Evolutionary conservation across 2,797 vertebrate genomes (phyloP), one percentile per base, ranked within the genome.

Genomic region (Ctenopoma multispine): DNA sequence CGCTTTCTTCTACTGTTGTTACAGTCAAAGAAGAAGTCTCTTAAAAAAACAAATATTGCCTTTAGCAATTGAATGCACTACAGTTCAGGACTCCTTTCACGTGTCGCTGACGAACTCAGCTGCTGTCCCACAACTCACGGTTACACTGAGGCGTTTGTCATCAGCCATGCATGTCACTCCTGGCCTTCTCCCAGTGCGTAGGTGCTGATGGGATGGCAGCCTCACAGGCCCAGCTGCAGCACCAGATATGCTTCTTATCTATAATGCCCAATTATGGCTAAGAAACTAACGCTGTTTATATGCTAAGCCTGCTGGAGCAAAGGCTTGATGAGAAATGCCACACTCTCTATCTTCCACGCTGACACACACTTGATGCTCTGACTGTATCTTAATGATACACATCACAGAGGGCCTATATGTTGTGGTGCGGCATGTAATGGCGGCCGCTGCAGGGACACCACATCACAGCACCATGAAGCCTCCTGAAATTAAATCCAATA

Each of bases 241-340:
- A 56, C 75, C 81, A 85, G 88, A 91, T 92, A 91, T 68, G 85
- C 76, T 69, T 87, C 90, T 90, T 91, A 92, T 92, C 90, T 91
- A 51, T 87, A 81, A 89, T 69, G 84, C 80, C 67, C 91, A 90
- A 90, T 91, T 88, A 89, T 80, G 63, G 78, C 77, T 63, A 77
- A 88, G 85, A 87, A 90, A 78, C 79, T 78, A 54, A 56, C 4
- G 46, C 74, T 88, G 87, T 89, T 87, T 90, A 87, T 87, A 86
- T 88, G 87, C 84, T 78, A 78, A 87, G 76, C 68, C 84, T 55
- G 66, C 69, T 55, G 67, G 69, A 70, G 59, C 55, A 65, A 75
- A 69, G 75, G 55, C 74, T 56, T 68, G 84, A 87, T 79, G 85
- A 88, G 80, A 73, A 70, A 40, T 62, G 59, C 72, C 69, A 55